These are phyloP conservation scores for Harpagus bidentatus DNA, from an alignment of 2,113 vertebrate genomes.

Conservation along the genomic window DNA sequence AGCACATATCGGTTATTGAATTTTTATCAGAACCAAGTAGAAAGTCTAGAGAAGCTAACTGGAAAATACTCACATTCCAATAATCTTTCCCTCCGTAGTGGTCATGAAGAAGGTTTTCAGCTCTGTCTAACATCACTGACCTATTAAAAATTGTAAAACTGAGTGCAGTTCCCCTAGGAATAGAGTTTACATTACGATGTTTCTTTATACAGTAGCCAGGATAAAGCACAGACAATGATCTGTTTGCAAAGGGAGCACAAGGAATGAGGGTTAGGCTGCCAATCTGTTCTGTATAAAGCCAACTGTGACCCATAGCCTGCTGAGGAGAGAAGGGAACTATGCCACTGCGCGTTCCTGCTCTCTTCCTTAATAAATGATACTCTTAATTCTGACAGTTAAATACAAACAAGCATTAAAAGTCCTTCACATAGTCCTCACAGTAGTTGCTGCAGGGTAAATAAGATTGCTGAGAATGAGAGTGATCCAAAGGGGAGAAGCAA, in stretches of 20 bases:
- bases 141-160: conserved; percentile 60
- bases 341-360: background rate
- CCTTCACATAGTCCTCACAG: background rate
- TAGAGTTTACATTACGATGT: background rate
- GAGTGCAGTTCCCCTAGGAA: conserved; percentile 21
- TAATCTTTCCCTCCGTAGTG: conserved; percentile 95
- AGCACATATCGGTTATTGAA: background rate
- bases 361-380: background rate
- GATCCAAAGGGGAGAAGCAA: background rate
- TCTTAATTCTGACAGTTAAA: background rate
- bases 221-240: background rate
- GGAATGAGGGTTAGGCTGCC: background rate
- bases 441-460: background rate
- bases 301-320: background rate
- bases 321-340: background rate
- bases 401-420: background rate
- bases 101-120: conserved; percentile 95
- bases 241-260: background rate
- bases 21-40: background rate
- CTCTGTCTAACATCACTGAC: conserved; percentile 94
- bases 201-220: background rate
- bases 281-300: background rate
- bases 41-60: background rate
- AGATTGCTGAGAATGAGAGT: background rate
- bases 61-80: conserved; percentile 89